Conservation (phyloP, 2,113 vertebrate genomes). For the Cichladusa arquata region DNA sequence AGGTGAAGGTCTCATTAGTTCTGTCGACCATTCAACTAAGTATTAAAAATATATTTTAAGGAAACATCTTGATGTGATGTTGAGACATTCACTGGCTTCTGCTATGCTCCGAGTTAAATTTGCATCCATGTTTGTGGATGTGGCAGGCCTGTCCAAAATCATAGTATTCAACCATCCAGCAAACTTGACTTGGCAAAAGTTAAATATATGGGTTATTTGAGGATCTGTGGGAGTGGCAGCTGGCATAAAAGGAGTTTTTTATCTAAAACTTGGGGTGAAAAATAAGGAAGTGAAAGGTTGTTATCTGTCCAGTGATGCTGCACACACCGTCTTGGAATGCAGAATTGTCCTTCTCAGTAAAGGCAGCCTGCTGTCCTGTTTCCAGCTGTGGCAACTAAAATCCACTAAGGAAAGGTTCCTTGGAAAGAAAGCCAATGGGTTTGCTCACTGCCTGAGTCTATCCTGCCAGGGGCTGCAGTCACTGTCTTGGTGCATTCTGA, state of each 20-base stretch:
- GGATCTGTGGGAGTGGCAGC: not conserved
- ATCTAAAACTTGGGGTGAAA: not conserved
- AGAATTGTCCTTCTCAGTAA: not conserved
- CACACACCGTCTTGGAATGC: not conserved
- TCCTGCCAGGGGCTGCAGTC: not conserved
- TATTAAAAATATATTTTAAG: not conserved
- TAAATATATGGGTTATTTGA: not conserved
- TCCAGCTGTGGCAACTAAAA: accelerated
- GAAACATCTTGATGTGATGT: not conserved
- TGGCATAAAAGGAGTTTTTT: not conserved
- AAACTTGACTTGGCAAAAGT: not conserved
- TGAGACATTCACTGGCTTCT: not conserved
- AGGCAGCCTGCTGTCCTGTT: not conserved
- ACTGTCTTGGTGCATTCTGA: not conserved
- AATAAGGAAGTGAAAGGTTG: not conserved
- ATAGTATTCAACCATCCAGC: not conserved
- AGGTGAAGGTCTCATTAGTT: not conserved
- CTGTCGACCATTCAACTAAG: not conserved
- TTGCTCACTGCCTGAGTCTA: not conserved
- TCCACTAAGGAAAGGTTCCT: not conserved
- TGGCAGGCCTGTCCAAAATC: not conserved
- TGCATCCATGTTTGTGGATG: not conserved
- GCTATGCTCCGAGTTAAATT: not conserved
- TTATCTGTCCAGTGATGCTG: not conserved
- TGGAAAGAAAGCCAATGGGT: not conserved